Evolutionary conservation across 2,888 invertebrate species (phyloP).

Genomic region (Fragum sueziense): DNA sequence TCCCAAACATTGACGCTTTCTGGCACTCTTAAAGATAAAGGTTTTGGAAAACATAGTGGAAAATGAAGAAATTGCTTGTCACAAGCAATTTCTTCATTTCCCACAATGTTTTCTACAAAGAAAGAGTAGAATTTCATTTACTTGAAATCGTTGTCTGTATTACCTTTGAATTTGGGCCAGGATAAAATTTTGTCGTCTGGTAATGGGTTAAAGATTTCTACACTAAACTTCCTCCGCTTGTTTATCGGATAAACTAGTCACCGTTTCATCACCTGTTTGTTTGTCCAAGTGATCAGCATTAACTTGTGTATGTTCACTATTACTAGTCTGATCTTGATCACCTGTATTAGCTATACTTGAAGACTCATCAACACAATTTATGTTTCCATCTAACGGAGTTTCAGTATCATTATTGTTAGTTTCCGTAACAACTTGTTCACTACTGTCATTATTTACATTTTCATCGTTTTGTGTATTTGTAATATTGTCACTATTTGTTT

Average conservation of each 20-base stretch:
- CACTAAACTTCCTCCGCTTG: slow-evolving; percentile 42
- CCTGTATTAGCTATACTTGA: background rate
- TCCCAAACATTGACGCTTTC: no score
- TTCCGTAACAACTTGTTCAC: background rate
- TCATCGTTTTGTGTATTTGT: background rate
- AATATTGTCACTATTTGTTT: slow-evolving; percentile 7
- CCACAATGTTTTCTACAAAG: no score
- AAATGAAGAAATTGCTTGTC: no score
- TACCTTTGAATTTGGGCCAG: no score
- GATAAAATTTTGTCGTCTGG: no score
- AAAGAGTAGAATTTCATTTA: no score
- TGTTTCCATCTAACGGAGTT: slow-evolving; percentile 11
- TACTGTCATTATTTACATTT: slow-evolving; percentile 5
- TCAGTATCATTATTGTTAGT: slow-evolving; percentile 1
- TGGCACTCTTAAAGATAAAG: no score
- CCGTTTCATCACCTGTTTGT: slow-evolving; percentile 26
- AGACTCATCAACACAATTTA: slow-evolving; percentile 17
- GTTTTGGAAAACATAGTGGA: no score
- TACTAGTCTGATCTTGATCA: background rate
- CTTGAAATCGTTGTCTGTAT: no score
- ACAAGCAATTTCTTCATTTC: no score
- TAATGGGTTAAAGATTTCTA: no score
- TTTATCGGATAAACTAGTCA: slow-evolving; percentile 39
- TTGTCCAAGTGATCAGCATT: slow-evolving; percentile 8
- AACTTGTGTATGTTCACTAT: slow-evolving; percentile 14